These are phyloP conservation scores for Sebastes cheni DNA, from an alignment of 2,797 vertebrate genomes.

Conservation along the genomic window DNA sequence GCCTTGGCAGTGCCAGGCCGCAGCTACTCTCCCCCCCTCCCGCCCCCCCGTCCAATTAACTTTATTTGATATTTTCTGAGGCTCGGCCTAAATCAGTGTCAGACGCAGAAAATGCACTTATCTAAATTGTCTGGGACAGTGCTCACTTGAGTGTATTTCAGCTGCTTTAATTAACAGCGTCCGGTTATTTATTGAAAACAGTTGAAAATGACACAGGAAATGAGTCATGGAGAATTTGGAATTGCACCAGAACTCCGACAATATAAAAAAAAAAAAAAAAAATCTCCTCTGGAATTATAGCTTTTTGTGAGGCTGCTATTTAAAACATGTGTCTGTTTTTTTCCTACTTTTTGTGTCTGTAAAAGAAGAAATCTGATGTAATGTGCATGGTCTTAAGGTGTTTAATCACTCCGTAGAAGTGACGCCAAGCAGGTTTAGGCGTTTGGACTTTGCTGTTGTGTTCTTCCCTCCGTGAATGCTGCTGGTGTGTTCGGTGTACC, in stretches of 20 bases:
- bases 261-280: background rate
- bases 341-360: constrained; percentile 3
- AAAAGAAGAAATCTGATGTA: background rate
- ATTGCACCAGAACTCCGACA: constrained; percentile 5
- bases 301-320: background rate
- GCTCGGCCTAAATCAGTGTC: constrained; percentile 76
- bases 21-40: constrained; percentile 35
- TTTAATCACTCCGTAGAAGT: constrained; percentile 5
- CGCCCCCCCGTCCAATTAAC: constrained; percentile 68
- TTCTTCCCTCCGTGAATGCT: constrained; percentile 3
- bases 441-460: constrained; percentile 14
- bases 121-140: constrained; percentile 78
- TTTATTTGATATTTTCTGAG: constrained; percentile 78
- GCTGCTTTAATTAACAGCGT: constrained; percentile 72
- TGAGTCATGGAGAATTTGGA: constrained; percentile 54
- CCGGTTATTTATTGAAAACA: constrained; percentile 76
- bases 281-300: background rate
- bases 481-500: constrained; percentile 16
- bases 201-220: constrained; percentile 68
- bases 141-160: constrained; percentile 70
- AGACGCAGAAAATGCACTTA: constrained; percentile 77
- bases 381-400: background rate
- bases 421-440: background rate
- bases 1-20: constrained; percentile 66
- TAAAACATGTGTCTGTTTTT: constrained; percentile 12